Conservation (phyloP, 2,113 vertebrate genomes). For the Myanophis thanlyinensis region DNA sequence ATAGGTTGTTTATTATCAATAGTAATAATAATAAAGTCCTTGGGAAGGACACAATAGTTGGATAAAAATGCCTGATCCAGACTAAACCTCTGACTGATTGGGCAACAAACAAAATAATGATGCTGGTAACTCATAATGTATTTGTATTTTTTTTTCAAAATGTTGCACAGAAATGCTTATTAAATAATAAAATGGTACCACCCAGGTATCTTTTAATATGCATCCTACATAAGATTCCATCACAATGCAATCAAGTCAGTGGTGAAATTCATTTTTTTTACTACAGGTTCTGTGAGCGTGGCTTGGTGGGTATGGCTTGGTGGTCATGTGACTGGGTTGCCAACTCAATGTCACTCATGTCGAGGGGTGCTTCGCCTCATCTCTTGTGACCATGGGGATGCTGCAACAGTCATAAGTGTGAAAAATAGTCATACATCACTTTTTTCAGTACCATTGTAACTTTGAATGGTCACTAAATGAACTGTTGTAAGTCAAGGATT, state of each 20-base stretch:
- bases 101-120: not conserved
- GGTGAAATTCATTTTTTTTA: no score
- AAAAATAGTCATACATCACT: no score
- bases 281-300: no score
- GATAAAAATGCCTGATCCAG: not conserved
- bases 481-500: no score
- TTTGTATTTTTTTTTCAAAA: slow-evolving; percentile 10
- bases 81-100: not conserved
- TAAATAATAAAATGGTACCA: not conserved
- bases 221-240: not conserved
- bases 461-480: no score
- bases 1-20: not conserved
- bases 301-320: no score
- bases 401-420: no score
- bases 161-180: not conserved
- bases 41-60: not conserved
- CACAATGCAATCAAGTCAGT: not conserved
- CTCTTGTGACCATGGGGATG: no score
- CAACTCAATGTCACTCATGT: no score
- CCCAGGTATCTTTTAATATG: not conserved
- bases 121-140: not conserved
- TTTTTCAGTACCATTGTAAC: no score
- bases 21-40: not conserved
- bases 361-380: no score
- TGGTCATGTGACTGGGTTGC: no score